Evolutionary conservation across 2,797 vertebrate species (phyloP).

Genomic region (Danio choprae): DNA sequence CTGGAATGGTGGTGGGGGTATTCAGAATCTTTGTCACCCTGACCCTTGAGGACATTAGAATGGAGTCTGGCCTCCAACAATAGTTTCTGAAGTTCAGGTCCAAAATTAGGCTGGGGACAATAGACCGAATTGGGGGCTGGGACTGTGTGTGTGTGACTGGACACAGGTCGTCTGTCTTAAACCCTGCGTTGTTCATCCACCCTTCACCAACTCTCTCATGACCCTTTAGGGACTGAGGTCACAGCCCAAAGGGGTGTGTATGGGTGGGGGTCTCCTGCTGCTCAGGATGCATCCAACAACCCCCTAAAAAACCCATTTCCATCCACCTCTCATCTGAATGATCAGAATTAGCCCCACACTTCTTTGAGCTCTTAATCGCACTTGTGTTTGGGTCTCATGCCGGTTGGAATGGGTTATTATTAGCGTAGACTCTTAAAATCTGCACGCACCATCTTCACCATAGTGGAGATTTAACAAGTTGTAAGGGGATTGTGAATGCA

Average conservation of each 20-base stretch:
- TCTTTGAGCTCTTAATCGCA: slow-evolving; percentile 56
- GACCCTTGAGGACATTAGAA: slow-evolving; percentile 39
- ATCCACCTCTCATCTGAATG: slow-evolving; percentile 38
- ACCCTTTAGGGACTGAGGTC: slow-evolving; percentile 71
- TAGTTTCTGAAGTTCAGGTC: slow-evolving; percentile 74
- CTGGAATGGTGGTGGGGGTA: not conserved
- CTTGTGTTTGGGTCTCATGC: not conserved
- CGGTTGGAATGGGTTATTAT: slow-evolving; percentile 21
- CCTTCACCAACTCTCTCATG: slow-evolving; percentile 75
- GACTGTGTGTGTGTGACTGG: slow-evolving; percentile 58
- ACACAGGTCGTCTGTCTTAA: slow-evolving; percentile 63
- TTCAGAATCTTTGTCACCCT: slow-evolving; percentile 12
- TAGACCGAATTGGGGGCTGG: slow-evolving; percentile 49
- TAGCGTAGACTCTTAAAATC: slow-evolving; percentile 42
- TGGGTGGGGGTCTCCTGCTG: slow-evolving; percentile 63
- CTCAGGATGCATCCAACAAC: slow-evolving; percentile 61
- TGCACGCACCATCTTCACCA: slow-evolving; percentile 9
- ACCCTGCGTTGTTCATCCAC: slow-evolving; percentile 60
- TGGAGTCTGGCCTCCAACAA: slow-evolving; percentile 58
- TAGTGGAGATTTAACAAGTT: not conserved
- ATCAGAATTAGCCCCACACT: slow-evolving; percentile 43
- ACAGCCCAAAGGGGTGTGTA: slow-evolving; percentile 59
- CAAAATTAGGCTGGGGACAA: slow-evolving; percentile 66
- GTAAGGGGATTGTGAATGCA: not conserved
- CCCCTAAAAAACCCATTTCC: slow-evolving; percentile 58